Conservation (phyloP, 2,113 vertebrate species). For the Cyphomyrus discorhynchus region DNA sequence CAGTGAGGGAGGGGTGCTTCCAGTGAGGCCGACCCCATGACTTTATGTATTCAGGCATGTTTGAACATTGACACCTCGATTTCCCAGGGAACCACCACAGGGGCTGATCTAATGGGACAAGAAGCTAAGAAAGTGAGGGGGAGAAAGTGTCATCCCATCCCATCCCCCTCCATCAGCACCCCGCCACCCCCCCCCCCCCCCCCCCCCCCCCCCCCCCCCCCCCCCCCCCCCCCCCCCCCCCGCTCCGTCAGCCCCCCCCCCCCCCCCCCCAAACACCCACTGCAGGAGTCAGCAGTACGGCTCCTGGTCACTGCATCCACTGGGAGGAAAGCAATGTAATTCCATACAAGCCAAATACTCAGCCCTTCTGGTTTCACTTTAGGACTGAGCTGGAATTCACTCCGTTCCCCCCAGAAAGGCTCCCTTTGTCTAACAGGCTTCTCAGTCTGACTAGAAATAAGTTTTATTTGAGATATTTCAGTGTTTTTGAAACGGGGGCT, state of each 20-base stretch:
- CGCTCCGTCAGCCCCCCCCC: too few species aligned
- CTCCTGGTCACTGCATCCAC: conserved; percentile 5
- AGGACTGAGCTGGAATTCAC: conserved; percentile 35
- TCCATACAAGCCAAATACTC: conserved; percentile 51
- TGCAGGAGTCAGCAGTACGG: background rate
- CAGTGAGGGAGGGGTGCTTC: background rate
- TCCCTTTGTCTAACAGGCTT: conserved; percentile 39
- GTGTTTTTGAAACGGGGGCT: background rate
- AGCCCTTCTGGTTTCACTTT: conserved; percentile 34
- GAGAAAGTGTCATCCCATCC: conserved; percentile 30
- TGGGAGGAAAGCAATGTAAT: conserved; percentile 36
- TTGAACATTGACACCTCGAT: conserved; percentile 23
- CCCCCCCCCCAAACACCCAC: background rate
- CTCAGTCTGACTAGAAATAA: background rate
- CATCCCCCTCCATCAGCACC: conserved; percentile 5
- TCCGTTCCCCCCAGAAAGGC: conserved; percentile 25
- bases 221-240: background rate
- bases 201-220: background rate
- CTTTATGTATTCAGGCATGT: background rate
- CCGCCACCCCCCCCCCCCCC: background rate
- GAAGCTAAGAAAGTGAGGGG: conserved; percentile 38
- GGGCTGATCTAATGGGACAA: conserved; percentile 33
- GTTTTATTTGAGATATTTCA: conserved; percentile 2
- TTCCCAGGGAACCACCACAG: conserved; percentile 6
- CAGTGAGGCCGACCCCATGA: background rate